Evolutionary conservation across 2,113 vertebrate genomes (phyloP), one percentile per base, ranked within the genome.

Genomic region (Petrocephalus zakoni): DNA sequence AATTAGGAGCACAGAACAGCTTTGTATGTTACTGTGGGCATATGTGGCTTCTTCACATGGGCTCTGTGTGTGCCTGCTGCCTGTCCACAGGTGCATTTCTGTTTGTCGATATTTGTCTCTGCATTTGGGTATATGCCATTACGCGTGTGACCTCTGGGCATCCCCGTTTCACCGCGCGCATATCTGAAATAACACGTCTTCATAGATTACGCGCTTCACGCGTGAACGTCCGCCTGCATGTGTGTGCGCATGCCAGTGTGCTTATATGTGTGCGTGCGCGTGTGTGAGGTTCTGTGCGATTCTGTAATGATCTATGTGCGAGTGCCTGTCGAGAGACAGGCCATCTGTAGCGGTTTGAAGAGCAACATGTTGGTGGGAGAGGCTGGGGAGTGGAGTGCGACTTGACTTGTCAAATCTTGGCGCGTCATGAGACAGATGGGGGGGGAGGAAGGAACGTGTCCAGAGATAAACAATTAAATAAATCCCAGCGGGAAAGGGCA

Each of bases 381-480:
- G 94, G 95, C 95, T 95, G 92, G 93, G 94, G 94, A 94, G 94
- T 95, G 95, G 95, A 94, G 94, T 93, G 94, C 95, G 95, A 95
- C 93, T 96, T 95, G 94, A 96, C 95, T 96, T 95, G 95, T 96
- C 95, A 95, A 95, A 95, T 96, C 94, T 96, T 96, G 96, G 95
- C 96, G 95, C 93, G 94, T 96, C 95, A 96, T 94, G 93, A 96
- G 95, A 94, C 95, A 95, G 95, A 95, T 95, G 95, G 94, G 94
- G 87, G 56, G 94, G 93, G 95, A 95, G 91, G 93, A 94, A 95
- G 94, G 94, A 95, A 95, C 94, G 94, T 95, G 94, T 95, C 94
- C 95, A 95, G 95, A 95, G 95, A 96, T 95, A 96, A 96, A 96
- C 95, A 96, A 96, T 96, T 96, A 95, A 94, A 95, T 94, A 94